These are phyloP conservation scores for Ictidomys tridecemlineatus DNA, from an alignment of 2,113 vertebrate species.

Conservation along the genomic window DNA sequence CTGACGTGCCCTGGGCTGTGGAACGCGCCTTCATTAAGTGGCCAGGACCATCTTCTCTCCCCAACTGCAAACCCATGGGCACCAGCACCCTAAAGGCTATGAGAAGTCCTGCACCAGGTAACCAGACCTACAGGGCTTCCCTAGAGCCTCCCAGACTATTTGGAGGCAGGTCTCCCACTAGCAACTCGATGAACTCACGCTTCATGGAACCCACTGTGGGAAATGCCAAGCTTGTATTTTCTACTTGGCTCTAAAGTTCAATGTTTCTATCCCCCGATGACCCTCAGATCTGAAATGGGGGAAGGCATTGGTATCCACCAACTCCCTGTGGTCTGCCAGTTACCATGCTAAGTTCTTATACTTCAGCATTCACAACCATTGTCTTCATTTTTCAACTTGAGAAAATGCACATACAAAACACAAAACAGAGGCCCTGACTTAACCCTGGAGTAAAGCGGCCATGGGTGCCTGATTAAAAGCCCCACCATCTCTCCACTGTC, in stretches of 20 bases:
- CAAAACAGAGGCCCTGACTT: neutral
- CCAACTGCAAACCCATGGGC: neutral
- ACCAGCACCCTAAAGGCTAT: neutral
- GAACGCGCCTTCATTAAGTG: neutral
- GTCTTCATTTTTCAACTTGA: neutral
- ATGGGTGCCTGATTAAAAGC: neutral
- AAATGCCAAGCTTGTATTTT: neutral
- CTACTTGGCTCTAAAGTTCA: no score
- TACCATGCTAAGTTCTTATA: neutral
- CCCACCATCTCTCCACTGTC: neutral
- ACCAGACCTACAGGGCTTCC: neutral
- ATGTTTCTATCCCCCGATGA: neutral
- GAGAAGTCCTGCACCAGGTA: neutral
- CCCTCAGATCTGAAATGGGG: neutral
- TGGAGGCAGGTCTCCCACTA: neutral
- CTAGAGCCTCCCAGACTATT: neutral
- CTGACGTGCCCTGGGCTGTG: fast-evolving
- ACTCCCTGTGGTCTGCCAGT: neutral
- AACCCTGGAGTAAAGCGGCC: neutral
- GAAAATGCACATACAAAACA: neutral
- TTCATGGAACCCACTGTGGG: neutral
- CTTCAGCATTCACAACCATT: neutral
- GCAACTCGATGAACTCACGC: neutral
- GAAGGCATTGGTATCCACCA: neutral
- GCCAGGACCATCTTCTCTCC: neutral